These are phyloP conservation scores for Luperina testacea DNA, from an alignment of 2,888 invertebrate species.

Conservation along the genomic window DNA sequence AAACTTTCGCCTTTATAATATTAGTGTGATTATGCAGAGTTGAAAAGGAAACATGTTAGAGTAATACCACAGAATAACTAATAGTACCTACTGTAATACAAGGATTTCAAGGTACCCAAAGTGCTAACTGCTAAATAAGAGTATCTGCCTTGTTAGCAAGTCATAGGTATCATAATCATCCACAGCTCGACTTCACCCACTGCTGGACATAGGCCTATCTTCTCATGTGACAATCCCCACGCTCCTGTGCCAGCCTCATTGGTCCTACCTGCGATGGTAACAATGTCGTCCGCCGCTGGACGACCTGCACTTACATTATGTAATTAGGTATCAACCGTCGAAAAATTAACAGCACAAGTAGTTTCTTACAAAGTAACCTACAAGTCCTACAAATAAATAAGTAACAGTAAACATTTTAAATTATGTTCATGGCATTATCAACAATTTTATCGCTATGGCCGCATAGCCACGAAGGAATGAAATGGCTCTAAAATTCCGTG, in stretches of 20 bases:
- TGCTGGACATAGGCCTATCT: neutral
- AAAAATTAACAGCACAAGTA: neutral
- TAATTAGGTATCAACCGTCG: neutral
- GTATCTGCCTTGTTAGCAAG: neutral
- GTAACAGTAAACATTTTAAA: slow-evolving; percentile 42
- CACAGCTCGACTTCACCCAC: neutral
- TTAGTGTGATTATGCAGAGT: neutral
- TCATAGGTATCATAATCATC: neutral
- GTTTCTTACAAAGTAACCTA: slow-evolving; percentile 6
- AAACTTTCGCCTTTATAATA: too few species aligned
- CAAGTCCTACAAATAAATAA: slow-evolving; percentile 24
- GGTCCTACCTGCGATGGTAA: neutral
- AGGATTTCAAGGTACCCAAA: neutral
- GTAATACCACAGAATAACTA: too few species aligned
- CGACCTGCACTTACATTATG: too few species aligned
- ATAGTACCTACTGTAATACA: neutral
- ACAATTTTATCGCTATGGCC: slow-evolving; percentile 50
- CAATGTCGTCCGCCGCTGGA: neutral
- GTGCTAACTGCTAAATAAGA: neutral
- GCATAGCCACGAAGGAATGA: slow-evolving; percentile 41
- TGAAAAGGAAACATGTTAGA: neutral
- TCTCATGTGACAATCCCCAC: neutral
- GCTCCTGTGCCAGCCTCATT: neutral
- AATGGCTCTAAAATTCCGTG: slow-evolving; percentile 47
- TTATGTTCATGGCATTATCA: slow-evolving; percentile 51